phyloP scores from a whole-genome alignment of 2,888 invertebrate genomes.

The Cephus runcator region DNA sequence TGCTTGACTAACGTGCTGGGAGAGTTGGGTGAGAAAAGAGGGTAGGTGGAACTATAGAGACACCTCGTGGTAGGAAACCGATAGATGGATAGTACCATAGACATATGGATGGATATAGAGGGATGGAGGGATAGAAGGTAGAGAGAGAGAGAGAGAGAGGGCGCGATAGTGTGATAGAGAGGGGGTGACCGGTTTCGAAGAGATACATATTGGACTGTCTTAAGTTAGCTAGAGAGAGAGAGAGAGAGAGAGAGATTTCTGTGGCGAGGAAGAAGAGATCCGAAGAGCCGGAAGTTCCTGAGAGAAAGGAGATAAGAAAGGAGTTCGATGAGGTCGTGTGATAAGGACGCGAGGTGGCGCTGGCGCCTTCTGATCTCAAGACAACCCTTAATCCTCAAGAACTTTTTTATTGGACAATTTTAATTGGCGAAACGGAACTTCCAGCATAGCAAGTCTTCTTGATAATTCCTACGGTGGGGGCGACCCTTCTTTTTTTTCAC shows the following conservation, averaged over 20 bases:
- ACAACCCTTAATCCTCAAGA: neutral
- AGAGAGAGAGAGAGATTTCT: constrained; percentile 4
- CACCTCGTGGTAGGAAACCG: neutral
- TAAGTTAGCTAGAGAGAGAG: neutral
- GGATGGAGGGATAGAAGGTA: constrained; percentile 9
- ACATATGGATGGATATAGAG: neutral
- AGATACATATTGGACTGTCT: constrained; percentile 8
- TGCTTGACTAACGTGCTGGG: neutral
- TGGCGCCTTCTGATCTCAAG: constrained; percentile 21
- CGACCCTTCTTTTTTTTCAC: no score
- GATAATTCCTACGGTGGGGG: neutral
- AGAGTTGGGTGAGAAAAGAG: neutral
- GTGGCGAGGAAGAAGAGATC: neutral
- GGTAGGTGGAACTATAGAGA: neutral
- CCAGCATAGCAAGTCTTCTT: neutral
- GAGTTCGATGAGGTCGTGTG: constrained; percentile 26
- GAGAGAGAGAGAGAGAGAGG: constrained; percentile 6
- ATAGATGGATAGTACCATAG: constrained; percentile 4
- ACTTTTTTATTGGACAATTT: neutral
- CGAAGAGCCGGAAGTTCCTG: neutral
- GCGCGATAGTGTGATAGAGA: neutral
- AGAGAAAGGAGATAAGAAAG: constrained; percentile 1
- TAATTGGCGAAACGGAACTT: neutral
- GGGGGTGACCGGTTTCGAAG: constrained; percentile 7
- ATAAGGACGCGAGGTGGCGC: constrained; percentile 16